Evolutionary conservation across 1,140 invertebrate genomes (phyloP).

Genomic region (Zophobas morio): DNA sequence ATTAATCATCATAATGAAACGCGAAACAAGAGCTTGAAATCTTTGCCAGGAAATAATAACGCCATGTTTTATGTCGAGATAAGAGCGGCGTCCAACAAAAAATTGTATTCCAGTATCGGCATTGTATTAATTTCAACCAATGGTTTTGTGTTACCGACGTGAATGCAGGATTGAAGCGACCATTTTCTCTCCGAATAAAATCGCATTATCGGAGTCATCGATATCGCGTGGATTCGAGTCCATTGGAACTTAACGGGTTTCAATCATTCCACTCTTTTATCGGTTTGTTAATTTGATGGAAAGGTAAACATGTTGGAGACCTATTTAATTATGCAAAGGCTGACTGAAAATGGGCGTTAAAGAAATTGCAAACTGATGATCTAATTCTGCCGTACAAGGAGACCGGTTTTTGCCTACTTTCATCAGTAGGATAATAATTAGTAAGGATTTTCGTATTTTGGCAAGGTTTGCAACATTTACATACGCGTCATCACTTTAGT

Average conservation of each 20-base stretch:
- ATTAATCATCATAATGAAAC: conserved; percentile 12
- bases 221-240: neutral
- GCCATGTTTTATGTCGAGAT: neutral
- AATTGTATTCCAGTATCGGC: neutral
- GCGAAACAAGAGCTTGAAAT: neutral
- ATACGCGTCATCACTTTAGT: no score
- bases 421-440: neutral
- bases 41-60: neutral
- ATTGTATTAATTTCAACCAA: conserved; percentile 32
- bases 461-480: no score
- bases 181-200: conserved; percentile 29
- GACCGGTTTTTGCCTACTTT: neutral
- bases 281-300: conserved; percentile 15
- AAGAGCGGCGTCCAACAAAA: conserved; percentile 15
- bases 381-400: conserved; percentile 3
- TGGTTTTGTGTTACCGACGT: conserved; percentile 14
- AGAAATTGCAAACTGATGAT: conserved; percentile 11
- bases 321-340: conserved; percentile 1
- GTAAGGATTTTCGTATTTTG: no score
- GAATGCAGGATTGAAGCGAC: conserved; percentile 28
- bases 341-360: neutral
- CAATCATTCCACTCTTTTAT: conserved; percentile 15
- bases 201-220: conserved; percentile 16
- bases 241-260: neutral
- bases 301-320: conserved; percentile 14